Conservation (phyloP, 2,113 vertebrate genomes). For the Albula glossodonta region DNA sequence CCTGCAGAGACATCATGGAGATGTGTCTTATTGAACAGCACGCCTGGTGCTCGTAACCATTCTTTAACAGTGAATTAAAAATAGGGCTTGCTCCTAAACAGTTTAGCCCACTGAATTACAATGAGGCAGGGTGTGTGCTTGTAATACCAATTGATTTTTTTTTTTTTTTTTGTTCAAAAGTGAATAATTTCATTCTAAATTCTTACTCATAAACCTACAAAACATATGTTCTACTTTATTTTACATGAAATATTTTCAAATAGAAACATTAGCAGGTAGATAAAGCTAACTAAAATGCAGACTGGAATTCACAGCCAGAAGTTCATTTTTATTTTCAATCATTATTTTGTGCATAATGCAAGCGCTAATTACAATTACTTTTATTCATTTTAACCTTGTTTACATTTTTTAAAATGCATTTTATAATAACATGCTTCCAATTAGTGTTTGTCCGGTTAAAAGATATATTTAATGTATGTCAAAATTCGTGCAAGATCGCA, state of each 20-base stretch:
- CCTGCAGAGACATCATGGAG: slow-evolving; percentile 30
- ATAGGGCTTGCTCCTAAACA: background rate
- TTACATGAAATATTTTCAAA: background rate
- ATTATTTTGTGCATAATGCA: background rate
- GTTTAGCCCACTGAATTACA: background rate
- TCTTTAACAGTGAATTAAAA: background rate
- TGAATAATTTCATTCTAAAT: background rate
- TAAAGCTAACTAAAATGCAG: background rate
- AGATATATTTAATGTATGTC: too few relatives aligned
- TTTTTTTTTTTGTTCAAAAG: background rate
- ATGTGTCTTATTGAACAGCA: background rate
- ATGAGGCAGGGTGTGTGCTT: background rate
- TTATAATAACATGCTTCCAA: too few relatives aligned
- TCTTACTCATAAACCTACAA: background rate
- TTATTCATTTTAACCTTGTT: background rate
- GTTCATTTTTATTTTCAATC: background rate
- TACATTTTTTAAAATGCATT: too few relatives aligned
- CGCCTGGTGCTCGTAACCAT: background rate
- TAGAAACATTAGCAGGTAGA: background rate
- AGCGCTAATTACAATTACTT: too few relatives aligned
- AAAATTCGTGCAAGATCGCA: too few relatives aligned
- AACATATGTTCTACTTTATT: background rate
- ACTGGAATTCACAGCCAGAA: background rate
- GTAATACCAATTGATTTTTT: background rate
- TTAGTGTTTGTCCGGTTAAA: too few relatives aligned